phyloP scores from a whole-genome alignment of 2,797 vertebrate genomes.

The Mastacembelus armatus region DNA sequence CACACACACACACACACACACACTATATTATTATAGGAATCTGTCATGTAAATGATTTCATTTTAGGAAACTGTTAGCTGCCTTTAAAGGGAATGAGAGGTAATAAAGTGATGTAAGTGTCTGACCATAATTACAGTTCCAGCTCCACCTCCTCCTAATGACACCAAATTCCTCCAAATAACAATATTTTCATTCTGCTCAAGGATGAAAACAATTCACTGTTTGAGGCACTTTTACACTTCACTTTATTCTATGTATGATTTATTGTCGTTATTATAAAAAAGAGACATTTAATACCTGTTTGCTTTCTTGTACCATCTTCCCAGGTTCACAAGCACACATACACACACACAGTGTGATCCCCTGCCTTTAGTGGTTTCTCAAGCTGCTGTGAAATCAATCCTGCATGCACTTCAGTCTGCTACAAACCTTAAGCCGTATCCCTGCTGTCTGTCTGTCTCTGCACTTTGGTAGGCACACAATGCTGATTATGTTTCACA shows the following conservation, averaged over 20 bases:
- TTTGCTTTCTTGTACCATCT: neutral
- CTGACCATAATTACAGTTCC: neutral
- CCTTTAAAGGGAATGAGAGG: neutral
- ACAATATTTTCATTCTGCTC: neutral
- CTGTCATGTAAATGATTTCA: neutral
- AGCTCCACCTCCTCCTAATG: neutral
- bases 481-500: conserved; percentile 42
- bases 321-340: neutral
- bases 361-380: conserved; percentile 33
- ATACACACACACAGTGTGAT: conserved; percentile 30
- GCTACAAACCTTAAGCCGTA: conserved; percentile 40
- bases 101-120: neutral
- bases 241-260: no score
- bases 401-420: conserved; percentile 42
- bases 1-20: conserved; percentile 52
- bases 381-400: conserved; percentile 64
- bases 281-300: neutral
- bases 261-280: no score
- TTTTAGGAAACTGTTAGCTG: neutral
- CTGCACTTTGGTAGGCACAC: conserved; percentile 31
- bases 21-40: no score
- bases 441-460: conserved; percentile 36
- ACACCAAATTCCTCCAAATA: neutral
- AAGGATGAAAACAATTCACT: no score
- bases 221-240: no score